Conservation (phyloP, 1,140 invertebrate genomes). For the Drosophila orosa region DNA sequence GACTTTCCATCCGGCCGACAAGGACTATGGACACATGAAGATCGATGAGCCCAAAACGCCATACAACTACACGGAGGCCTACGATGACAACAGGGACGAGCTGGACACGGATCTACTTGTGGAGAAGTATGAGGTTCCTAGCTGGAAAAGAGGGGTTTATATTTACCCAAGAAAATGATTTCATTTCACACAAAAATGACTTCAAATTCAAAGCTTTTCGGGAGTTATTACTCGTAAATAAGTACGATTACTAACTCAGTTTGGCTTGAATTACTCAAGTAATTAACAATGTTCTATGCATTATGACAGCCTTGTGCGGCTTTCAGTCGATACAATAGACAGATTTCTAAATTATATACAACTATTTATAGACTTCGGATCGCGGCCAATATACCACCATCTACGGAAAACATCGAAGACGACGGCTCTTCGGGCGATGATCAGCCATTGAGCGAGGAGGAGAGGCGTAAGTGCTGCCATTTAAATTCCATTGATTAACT, state of each 20-base stretch:
- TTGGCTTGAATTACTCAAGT: conserved; percentile 11
- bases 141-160: neutral
- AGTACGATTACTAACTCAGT: conserved; percentile 10
- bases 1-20: conserved; percentile 98
- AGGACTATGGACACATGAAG: conserved; percentile 99
- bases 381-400: conserved; percentile 81
- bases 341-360: neutral
- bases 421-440: conserved; percentile 87
- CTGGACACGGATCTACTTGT: conserved; percentile 91
- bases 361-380: conserved; percentile 83
- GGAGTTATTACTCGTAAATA: neutral
- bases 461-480: conserved; percentile 83
- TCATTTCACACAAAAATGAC: neutral
- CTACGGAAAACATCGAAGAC: conserved; percentile 86
- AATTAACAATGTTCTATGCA: conserved; percentile 11
- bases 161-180: conserved; percentile 7
- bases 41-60: conserved; percentile 99
- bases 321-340: neutral
- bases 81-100: conserved; percentile 89
- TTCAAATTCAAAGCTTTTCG: neutral
- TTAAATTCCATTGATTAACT: conserved; percentile 12
- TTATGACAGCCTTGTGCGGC: neutral
- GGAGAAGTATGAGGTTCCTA: conserved; percentile 86
- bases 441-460: conserved; percentile 87
- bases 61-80: conserved; percentile 92